These are phyloP conservation scores for Leptinotarsa peninsularis DNA, from an alignment of 2,888 invertebrate genomes.

Conservation along the genomic window DNA sequence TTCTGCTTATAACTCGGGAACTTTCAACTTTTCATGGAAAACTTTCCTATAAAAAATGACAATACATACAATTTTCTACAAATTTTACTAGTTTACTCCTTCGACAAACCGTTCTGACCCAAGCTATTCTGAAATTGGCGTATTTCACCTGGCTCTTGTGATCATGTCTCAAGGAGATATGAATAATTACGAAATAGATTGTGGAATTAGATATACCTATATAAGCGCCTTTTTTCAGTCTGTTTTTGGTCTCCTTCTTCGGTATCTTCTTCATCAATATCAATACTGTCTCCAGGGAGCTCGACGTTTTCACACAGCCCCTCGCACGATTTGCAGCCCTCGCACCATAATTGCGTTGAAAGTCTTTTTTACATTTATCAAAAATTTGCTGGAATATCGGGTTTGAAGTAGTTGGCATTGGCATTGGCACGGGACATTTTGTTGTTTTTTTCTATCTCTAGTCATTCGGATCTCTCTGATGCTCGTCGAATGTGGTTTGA, in stretches of 20 bases:
- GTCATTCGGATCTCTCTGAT: constrained; percentile 5
- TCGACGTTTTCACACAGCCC: constrained; percentile 9
- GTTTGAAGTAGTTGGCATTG: constrained; percentile 17
- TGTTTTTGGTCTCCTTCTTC: constrained; percentile 4
- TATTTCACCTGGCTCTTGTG: background rate
- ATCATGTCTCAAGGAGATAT: background rate
- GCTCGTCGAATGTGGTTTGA: constrained; percentile 15
- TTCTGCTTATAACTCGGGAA: background rate
- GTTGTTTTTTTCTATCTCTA: constrained; percentile 17
- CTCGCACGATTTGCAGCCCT: constrained; percentile 7
- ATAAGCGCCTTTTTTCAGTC: too few relatives aligned
- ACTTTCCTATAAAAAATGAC: background rate
- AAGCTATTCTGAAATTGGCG: background rate
- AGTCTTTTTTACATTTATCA: background rate
- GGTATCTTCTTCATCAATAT: constrained; percentile 6
- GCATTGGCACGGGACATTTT: constrained; percentile 6
- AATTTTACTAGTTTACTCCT: background rate
- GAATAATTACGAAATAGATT: constrained; percentile 14
- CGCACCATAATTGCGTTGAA: background rate
- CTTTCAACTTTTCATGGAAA: background rate
- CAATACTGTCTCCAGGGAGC: background rate
- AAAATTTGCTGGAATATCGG: constrained; percentile 8
- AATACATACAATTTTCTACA: background rate
- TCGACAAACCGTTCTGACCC: background rate
- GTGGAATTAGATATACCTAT: background rate